Base-by-base conservation (phyloP, 92 coral and sea anemone species). In the Paragorgia papillata region DNA sequence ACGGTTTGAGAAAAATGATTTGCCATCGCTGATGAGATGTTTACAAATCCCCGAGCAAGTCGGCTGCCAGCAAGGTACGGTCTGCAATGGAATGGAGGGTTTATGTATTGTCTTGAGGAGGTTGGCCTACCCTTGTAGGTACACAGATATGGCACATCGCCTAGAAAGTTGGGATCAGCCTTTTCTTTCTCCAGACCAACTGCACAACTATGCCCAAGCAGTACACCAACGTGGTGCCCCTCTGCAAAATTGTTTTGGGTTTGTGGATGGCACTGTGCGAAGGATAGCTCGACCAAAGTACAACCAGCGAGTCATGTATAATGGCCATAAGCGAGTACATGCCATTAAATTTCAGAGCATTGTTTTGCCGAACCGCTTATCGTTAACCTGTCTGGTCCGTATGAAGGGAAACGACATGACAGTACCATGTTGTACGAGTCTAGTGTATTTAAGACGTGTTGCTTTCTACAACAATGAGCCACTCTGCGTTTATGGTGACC, bases 1-100 rank as follows among this genome's bases (percentile, higher is more conserved):
- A 46, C 51, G 85, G 17, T 81, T 73, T 49, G 40, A 66, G 51
- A 81, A 73, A 46, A 33, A 61, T 14, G 80, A 81, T 40, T 57
- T 73, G 30, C 64, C 54, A 17, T 44, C 40, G 25, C 64, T 81
- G 18, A 18, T 13, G 2, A 3, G 35, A 17, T 43, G n/a, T 8
- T 69, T 79, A 19, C 43, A 37, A 10, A 4, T 37, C 4, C 43
- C 43, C 4, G 43, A 37, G 43, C 4, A 37, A 37, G 6, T 37
- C 4, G 10, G 6, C 10, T 37, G 43, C 43, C 10, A 37, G 6
- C 43, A 37, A 9, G 9, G 43, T 4, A 37, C 10, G 4, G 6
- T 3, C 4, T 4, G 6, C 4, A 9, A 37, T 9, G 9, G 9
- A 37, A 37, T 37, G 4, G 43, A 37, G 9, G 43, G 43, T 3